phyloP scores from a whole-genome alignment of 2,888 invertebrate genomes.

The Hirudinaria manillensis region DNA sequence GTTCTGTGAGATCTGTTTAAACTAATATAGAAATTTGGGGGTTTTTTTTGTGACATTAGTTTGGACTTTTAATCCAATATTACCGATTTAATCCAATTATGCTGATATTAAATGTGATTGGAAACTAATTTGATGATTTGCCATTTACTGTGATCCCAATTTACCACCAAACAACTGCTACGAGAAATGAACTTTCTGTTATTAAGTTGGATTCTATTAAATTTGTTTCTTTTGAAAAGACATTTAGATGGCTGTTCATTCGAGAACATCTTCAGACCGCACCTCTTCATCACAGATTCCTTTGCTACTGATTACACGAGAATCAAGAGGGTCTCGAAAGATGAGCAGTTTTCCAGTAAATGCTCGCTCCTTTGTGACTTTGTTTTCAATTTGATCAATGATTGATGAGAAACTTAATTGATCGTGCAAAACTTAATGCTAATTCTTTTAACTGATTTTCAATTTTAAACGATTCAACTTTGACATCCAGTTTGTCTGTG shows the following conservation, averaged over 20 bases:
- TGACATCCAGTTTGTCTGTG: neutral
- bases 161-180: too few relatives aligned
- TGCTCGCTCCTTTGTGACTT: slow-evolving; percentile 35
- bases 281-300: slow-evolving; percentile 86
- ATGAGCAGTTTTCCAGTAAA: slow-evolving; percentile 91
- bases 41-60: too few relatives aligned
- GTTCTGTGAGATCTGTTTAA: too few relatives aligned
- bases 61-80: slow-evolving; percentile 3
- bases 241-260: slow-evolving; percentile 93
- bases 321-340: slow-evolving; percentile 77
- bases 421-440: neutral
- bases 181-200: neutral
- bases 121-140: too few relatives aligned
- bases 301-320: slow-evolving; percentile 91
- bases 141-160: too few relatives aligned
- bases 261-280: slow-evolving; percentile 76
- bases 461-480: neutral
- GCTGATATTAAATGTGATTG: too few relatives aligned
- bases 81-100: too few relatives aligned
- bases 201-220: neutral
- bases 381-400: neutral
- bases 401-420: neutral
- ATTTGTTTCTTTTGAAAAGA: slow-evolving; percentile 41
- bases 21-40: too few relatives aligned
- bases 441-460: neutral